These are phyloP conservation scores for Bombus confusus DNA, from an alignment of 1,140 invertebrate genomes.

Conservation along the genomic window DNA sequence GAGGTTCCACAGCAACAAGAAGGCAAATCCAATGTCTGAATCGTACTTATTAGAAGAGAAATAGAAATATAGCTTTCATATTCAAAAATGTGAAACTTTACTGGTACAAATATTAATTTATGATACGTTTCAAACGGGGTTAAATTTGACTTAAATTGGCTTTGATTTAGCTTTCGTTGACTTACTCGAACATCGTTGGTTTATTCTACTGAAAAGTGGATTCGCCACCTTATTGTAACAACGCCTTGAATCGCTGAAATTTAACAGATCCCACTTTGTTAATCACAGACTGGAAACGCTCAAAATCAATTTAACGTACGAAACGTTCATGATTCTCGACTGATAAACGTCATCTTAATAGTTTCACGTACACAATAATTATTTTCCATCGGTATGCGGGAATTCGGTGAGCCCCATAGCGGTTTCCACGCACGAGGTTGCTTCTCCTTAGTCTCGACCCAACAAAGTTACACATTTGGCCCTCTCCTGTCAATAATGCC, in stretches of 20 bases:
- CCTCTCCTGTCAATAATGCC: slow-evolving; percentile 64
- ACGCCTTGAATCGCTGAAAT: not conserved
- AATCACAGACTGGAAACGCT: no score
- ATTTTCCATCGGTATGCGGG: not conserved
- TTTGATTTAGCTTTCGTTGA: no score
- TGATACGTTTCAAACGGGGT: no score
- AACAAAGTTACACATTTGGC: slow-evolving; percentile 69
- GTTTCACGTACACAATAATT: not conserved
- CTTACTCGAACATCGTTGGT: no score
- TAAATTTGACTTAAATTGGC: no score
- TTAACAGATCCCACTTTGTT: no score
- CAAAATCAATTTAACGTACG: not conserved
- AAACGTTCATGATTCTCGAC: not conserved
- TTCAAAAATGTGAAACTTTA: no score
- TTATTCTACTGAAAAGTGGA: not conserved
- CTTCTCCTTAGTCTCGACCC: slow-evolving; percentile 52
- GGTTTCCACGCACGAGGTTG: not conserved
- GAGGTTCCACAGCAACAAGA: no score
- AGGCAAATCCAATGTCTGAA: not conserved
- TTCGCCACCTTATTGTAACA: no score
- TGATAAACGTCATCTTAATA: not conserved
- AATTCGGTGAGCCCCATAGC: not conserved
- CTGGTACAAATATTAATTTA: no score
- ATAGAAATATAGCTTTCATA: not conserved
- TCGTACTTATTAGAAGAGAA: not conserved